A percentile compares a stretch with the other conserved stretches of the same genome.
These are phyloP conservation scores for Leptopilina myrica DNA, from an alignment of 2,888 invertebrate species.

Conservation along the genomic window DNA sequence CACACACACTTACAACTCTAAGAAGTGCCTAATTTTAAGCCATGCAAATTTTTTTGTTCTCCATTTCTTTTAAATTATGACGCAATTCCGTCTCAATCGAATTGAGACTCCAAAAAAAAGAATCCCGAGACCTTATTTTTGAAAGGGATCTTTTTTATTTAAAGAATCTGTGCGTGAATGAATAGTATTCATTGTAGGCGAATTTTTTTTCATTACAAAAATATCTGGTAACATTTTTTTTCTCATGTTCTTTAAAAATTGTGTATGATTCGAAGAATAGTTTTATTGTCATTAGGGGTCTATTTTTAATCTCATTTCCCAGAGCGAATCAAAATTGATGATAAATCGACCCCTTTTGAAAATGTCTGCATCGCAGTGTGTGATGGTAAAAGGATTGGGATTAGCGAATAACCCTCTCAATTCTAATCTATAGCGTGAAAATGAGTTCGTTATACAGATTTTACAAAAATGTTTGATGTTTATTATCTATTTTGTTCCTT, in stretches of 20 bases:
- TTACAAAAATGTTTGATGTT: background rate
- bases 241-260: background rate
- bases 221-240: background rate
- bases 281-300: background rate
- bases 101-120: background rate
- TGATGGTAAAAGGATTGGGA: conserved; percentile 20
- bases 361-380: too few species aligned
- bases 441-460: conserved; percentile 9
- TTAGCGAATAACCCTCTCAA: background rate
- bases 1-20: conserved; percentile 15
- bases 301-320: background rate
- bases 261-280: background rate
- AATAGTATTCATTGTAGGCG: conserved; percentile 20
- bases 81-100: conserved; percentile 26
- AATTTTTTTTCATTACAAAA: conserved; percentile 4
- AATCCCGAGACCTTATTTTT: conserved; percentile 16
- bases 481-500: background rate
- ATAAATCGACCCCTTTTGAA: background rate
- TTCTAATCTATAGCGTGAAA: conserved; percentile 7
- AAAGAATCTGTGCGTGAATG: background rate
- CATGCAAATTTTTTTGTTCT: conserved; percentile 25
- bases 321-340: background rate
- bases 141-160: conserved; percentile 20
- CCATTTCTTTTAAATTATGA: conserved; percentile 24
- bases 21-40: conserved; percentile 32